Evolutionary conservation across 2,113 vertebrate species (phyloP), one percentile per base, ranked within the genome.

Genomic region (Eclectus roratus): DNA sequence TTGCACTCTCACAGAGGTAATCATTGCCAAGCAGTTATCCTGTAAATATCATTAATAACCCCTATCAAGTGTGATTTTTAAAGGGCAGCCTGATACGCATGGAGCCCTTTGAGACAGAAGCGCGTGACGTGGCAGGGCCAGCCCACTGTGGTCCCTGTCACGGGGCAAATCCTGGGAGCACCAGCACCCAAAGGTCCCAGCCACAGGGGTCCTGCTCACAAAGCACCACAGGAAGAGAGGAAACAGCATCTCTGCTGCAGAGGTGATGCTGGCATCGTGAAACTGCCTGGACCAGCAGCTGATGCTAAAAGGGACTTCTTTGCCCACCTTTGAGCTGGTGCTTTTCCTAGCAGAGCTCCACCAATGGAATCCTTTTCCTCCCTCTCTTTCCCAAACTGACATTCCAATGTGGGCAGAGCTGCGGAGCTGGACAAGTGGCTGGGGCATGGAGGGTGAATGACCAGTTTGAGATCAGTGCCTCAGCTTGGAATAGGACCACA

Each of bases 21-120:
- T 96, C 65, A 92, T 72, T 94, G 88, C 94, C 91, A 21, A 72
- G 83, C 83, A 81, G 58, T 95, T 97, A 76, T 81, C 93, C 91
- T 81, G 94, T 88, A 95, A 95, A 95, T 94, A 93, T 56, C 85
- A 96, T 92, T 95, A 95, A 94, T 95, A 95, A 91, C 95, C 71
- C 76, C 1, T 93, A 91, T 81, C 82, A 25, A 74, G 84, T 31
- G 90, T 24, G 47, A 43, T 58, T 91, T 82, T 71, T 74, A 49
- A 87, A 95, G 95, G 93, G 52, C 80, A 86, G 78, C 56, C 91
- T 53, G 96, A 95, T 93, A 94, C 0, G 10, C 37, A 2, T 1
- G 2, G 31, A 93, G 91, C 63, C 56, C 96, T 95, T 89, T 33
- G 94, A 96, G 80, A 76, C 39, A 3, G 83, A 80, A 83, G 37